Percentiles rank a stretch among this genome's conserved stretches.
These are phyloP conservation scores for Poliocrania exsul DNA, from an alignment of 2,797 vertebrate genomes.

Conservation along the genomic window DNA sequence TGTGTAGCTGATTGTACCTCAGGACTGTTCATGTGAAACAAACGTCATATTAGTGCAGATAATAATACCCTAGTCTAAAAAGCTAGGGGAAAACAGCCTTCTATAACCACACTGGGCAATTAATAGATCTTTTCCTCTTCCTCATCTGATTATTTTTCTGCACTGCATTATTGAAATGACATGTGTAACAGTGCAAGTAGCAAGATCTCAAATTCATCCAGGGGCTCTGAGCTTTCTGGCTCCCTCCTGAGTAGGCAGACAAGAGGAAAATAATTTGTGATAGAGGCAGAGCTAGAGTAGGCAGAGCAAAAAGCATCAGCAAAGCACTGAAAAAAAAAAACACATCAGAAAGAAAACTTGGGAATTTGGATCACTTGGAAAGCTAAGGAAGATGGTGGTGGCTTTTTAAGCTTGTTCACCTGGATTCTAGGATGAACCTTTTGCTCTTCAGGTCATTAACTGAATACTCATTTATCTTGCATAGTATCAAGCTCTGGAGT, in stretches of 20 bases:
- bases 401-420: neutral
- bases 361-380: neutral
- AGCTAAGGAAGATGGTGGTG: neutral
- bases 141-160: neutral
- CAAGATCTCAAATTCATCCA: neutral
- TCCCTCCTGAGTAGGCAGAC: accelerated
- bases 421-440: neutral
- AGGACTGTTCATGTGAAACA: neutral
- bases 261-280: neutral
- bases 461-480: neutral
- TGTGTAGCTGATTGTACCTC: neutral
- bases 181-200: neutral
- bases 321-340: neutral
- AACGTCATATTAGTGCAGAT: neutral
- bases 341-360: neutral
- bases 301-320: neutral
- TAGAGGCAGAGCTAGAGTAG: neutral
- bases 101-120: neutral
- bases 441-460: neutral
- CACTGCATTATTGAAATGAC: neutral
- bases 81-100: neutral
- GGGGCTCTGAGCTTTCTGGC: neutral
- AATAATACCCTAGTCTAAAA: neutral
- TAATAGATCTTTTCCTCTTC: neutral
- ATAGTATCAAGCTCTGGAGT: neutral